Evolutionary conservation across 2,113 vertebrate species (phyloP), one percentile per base, ranked within the genome.

Genomic region (Panthera leo): DNA sequence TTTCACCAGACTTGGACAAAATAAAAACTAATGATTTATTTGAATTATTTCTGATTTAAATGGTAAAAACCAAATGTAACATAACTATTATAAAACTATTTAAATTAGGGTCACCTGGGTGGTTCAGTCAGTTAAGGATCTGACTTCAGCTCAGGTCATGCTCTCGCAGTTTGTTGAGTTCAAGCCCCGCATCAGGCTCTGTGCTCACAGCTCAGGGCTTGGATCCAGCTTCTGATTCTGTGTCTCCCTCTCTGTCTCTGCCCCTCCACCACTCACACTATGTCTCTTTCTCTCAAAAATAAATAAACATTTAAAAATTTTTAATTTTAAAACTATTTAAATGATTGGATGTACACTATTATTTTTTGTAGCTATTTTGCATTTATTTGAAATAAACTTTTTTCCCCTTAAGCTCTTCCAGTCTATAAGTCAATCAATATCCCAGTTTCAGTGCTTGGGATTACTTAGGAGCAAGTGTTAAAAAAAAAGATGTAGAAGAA

Each of bases 321-420:
- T 45, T 45, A 45, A 53, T n/a, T 79, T 86, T 67, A 86, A 95
- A 88, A 3, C 53, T 34, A 70, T 91, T 75, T 70, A 92, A 90
- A 94, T 73, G 2, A 68, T 70, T 86, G 84, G 12, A 80, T 94
- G 68, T 51, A 15, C 1, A 25, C 5, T 84, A 48, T 79, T 87
- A 92, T 95, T 85, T 96, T 96, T 71, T 90, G 21, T 61, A 85
- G 53, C 25, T 90, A 82, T 55, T 88, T 95, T 63, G 73, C 31
- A 82, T 55, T 4, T 75, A 93, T 73, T 21, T 2, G 10, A 79
- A 94, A 73, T 92, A 79, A 86, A 2, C 7, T 76, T 31, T 76
- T 19, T 63, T 23, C 31, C 8, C 29, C 27, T 86, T 84, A 15
- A 96, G 55, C 4, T 85, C 34, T 73, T 95, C 67, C 31, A 58